phyloP scores from a whole-genome alignment of 2,888 invertebrate species.

The Drosophila hamatofila region DNA sequence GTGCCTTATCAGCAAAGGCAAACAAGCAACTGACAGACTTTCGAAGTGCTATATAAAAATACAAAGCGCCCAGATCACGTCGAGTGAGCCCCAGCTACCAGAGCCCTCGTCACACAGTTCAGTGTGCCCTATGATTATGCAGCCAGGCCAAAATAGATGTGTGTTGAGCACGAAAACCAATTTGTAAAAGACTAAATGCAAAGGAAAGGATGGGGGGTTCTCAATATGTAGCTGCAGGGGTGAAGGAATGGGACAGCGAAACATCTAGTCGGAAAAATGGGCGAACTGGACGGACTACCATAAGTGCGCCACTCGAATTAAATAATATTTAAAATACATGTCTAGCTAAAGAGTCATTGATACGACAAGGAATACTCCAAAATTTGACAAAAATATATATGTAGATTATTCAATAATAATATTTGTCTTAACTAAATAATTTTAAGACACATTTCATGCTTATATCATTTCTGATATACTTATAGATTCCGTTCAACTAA shows the following conservation, averaged over 20 bases:
- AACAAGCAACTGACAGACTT: conserved; percentile 60
- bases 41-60: conserved; percentile 48
- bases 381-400: neutral
- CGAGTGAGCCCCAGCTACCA: conserved; percentile 45
- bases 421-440: neutral
- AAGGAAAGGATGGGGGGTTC: conserved; percentile 14
- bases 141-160: conserved; percentile 69
- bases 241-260: neutral
- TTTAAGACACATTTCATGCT: neutral
- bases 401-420: neutral
- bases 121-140: conserved; percentile 67
- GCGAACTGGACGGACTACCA: conserved; percentile 15
- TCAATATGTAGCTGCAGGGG: neutral
- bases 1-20: conserved; percentile 81
- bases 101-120: neutral
- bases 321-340: conserved; percentile 64
- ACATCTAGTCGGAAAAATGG: neutral
- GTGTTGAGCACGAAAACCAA: conserved; percentile 76
- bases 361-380: conserved; percentile 19
- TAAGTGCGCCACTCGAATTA: conserved; percentile 54
- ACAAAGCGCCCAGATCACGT: conserved; percentile 60
- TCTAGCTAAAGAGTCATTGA: neutral
- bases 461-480: neutral
- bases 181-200: conserved; percentile 77
- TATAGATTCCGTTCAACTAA: neutral